Percentiles rank a stretch among this genome's conserved stretches.
Evolutionary conservation across 2,797 vertebrate genomes (phyloP).

Genomic region (Tolypeutes matacus): DNA sequence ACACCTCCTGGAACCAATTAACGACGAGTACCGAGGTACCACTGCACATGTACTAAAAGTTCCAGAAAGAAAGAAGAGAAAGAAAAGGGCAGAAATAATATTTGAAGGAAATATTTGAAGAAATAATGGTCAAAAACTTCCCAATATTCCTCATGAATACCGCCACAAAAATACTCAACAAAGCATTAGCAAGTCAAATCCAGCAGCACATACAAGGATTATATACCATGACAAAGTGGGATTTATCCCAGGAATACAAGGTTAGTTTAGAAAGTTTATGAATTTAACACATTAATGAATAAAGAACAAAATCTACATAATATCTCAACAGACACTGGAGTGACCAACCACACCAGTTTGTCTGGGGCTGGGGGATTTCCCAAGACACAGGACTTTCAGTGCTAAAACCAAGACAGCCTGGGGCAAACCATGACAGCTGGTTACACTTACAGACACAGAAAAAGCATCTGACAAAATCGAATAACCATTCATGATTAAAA

Average conservation of each 20-base stretch:
- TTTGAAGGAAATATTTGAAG: background rate
- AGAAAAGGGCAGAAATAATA: conserved; percentile 28
- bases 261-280: conserved; percentile 35
- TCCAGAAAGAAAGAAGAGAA: background rate
- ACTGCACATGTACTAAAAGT: background rate
- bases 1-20: too few species aligned
- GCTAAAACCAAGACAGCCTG: background rate
- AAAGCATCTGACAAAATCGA: background rate
- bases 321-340: background rate
- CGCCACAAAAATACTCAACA: conserved; percentile 23
- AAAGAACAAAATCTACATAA: conserved; percentile 18
- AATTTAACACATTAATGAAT: background rate
- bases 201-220: background rate
- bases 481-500: background rate
- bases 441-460: background rate
- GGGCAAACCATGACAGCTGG: background rate
- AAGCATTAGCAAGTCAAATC: conserved; percentile 45
- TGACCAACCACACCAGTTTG: background rate
- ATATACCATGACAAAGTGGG: background rate
- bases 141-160: background rate
- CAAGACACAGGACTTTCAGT: background rate
- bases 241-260: conserved; percentile 1
- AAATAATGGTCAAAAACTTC: background rate
- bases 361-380: background rate
- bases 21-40: too few species aligned